Conservation (phyloP, 2,888 invertebrate genomes). For the Cataglyphis albicans region DNA sequence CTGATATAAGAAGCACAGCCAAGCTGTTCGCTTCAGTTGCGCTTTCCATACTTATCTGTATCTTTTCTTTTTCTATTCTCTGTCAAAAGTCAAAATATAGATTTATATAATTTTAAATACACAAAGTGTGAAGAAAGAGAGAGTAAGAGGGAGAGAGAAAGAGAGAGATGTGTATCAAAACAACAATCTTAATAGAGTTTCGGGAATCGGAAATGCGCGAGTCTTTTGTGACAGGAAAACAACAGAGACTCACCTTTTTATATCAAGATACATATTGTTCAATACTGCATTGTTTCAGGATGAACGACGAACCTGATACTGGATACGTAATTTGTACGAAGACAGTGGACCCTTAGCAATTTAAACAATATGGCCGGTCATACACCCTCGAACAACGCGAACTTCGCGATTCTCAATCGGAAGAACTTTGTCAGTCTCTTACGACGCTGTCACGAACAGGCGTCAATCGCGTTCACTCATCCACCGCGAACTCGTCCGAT, state of each 20-base stretch:
- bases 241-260: constrained; percentile 67
- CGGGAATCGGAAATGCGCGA: not conserved
- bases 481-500: not conserved
- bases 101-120: constrained; percentile 28
- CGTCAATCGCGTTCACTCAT: not conserved
- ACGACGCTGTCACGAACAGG: not conserved
- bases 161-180: not conserved
- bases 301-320: not conserved
- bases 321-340: not conserved
- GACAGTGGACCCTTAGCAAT: constrained; percentile 53
- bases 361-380: constrained; percentile 71
- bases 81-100: not conserved
- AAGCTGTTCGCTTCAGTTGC: not conserved
- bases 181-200: not conserved
- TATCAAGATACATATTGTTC: constrained; percentile 69
- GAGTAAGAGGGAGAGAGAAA: not conserved
- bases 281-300: constrained; percentile 62
- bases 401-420: constrained; percentile 36
- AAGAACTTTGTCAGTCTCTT: not conserved
- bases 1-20: not conserved
- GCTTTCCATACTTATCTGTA: not conserved
- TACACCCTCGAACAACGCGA: constrained; percentile 62
- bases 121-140: not conserved
- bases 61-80: not conserved
- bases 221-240: too few species aligned